These are phyloP conservation scores for Drosophila kikkawai DNA, from an alignment of 1,140 invertebrate species.

Conservation along the genomic window DNA sequence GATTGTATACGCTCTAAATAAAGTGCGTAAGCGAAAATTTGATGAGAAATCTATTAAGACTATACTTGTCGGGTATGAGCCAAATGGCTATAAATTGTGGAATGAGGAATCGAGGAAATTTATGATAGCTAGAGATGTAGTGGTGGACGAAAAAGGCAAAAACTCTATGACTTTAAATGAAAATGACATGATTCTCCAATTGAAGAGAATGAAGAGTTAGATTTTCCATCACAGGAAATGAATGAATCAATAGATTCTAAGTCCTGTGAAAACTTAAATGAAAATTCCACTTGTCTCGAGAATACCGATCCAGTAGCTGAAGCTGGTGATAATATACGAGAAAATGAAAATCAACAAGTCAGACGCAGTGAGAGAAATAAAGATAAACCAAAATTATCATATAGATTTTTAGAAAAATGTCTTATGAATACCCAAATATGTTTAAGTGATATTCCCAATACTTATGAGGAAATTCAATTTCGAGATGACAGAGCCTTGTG, in stretches of 20 bases:
- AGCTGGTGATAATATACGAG: constrained; percentile 22
- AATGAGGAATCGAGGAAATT: neutral
- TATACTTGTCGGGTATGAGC: neutral
- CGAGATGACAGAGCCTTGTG: constrained; percentile 37
- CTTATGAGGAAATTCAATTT: constrained; percentile 66
- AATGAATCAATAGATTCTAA: constrained; percentile 23
- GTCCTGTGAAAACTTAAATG: constrained; percentile 18
- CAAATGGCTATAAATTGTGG: neutral
- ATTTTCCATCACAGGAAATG: constrained; percentile 23
- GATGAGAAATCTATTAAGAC: constrained; percentile 64
- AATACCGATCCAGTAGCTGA: constrained; percentile 34
- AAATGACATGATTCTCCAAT: constrained; percentile 26
- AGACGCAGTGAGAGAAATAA: constrained; percentile 68
- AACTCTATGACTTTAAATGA: constrained; percentile 57
- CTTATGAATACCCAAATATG: constrained; percentile 47
- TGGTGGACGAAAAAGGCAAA: constrained; percentile 48
- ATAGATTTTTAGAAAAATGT: constrained; percentile 50
- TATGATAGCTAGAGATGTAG: neutral
- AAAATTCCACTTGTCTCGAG: constrained; percentile 23
- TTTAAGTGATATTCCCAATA: constrained; percentile 11
- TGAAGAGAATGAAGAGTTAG: constrained; percentile 22
- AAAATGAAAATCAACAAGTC: constrained; percentile 34
- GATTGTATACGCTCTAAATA: constrained; percentile 66
- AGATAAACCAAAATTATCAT: constrained; percentile 51
- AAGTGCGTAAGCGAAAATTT: constrained; percentile 70